These are phyloP conservation scores for Macrobrachium nipponense DNA, from an alignment of 1,140 invertebrate genomes.

Conservation along the genomic window DNA sequence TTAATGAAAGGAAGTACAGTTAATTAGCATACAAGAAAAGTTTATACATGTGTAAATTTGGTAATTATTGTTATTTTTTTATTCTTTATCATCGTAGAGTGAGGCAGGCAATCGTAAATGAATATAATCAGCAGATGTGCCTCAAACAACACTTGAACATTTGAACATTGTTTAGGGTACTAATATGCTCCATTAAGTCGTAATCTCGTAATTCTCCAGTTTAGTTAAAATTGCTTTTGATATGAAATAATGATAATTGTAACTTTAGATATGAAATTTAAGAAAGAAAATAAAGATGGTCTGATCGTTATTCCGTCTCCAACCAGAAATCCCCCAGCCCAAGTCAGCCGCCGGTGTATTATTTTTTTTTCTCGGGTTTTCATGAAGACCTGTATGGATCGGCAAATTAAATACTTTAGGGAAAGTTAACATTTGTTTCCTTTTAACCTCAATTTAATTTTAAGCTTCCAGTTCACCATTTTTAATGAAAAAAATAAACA, in stretches of 20 bases:
- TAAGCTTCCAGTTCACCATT: no score
- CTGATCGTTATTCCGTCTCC: conserved; percentile 27
- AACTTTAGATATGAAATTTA: conserved; percentile 7
- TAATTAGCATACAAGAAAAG: no score
- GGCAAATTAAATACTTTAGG: conserved; percentile 56
- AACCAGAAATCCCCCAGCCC: conserved; percentile 43
- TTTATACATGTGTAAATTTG: no score
- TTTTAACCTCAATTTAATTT: not conserved
- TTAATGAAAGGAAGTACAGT: no score
- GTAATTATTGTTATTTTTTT: no score
- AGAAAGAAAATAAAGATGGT: conserved; percentile 33
- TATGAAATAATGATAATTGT: conserved; percentile 38
- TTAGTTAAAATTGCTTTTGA: conserved; percentile 46
- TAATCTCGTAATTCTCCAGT: conserved; percentile 34
- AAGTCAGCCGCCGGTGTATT: conserved; percentile 50
- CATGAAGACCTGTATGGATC: conserved; percentile 50
- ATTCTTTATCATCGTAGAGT: no score
- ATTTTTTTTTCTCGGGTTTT: conserved; percentile 56
- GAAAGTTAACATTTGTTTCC: conserved; percentile 34
- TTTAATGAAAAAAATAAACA: no score
- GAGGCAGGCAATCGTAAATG: conserved; percentile 14
- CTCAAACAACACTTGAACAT: not conserved
- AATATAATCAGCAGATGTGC: not conserved
- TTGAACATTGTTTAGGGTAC: conserved; percentile 12
- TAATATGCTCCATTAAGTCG: conserved; percentile 32